Base-by-base conservation (phyloP, 1,140 invertebrate genomes). In the Acromyrmex heyeri region DNA sequence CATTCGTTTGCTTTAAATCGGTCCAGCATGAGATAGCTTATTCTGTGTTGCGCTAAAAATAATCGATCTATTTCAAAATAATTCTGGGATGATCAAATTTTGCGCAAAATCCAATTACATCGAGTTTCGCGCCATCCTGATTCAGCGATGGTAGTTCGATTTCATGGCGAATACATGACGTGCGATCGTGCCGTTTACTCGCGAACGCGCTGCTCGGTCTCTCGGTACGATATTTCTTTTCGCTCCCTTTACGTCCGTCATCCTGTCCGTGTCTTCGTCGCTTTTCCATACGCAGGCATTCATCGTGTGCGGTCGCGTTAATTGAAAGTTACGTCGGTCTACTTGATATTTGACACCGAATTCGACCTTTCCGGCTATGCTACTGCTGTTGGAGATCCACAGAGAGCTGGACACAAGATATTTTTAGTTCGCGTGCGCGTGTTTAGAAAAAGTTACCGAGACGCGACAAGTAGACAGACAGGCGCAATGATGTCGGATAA, bases 311-410 rank as follows among this genome's bases (percentile, higher is more conserved):
- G 69, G 69, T 50, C 79, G 57, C 24, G 27, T 21, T 83, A 83
- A 83, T 83, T 75, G 69, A 83, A 73, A 50, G 79, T 62, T 83
- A 83, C 69, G 79, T 73, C 55, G 38, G 53, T 73, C 18, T 55
- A 59, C 34, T 61, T 83, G 79, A 62, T 75, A 83, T 50, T 83
- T 34, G 69, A 73, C 79, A 83, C 67, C 67, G 34, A 82, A 55
- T 69, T 81, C 62, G 30, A 48, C 53, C 53, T 59, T n/a, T 30
- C 16, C 44, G 44, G 4, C 27, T 27, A 30, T 34, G 21, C 48
- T 16, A 4, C n/a, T 27, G 65, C 48, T 24, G 59, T 48, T 21
- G n/a, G 27, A 10, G 12, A 12, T 65, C 34, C 7, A 77, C 4
- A 14, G 34, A 3, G 48, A 70, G 16, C 64, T 81, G 30, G 30